Evolutionary conservation across 2,113 vertebrate species (phyloP).

Genomic region (Mirounga angustirostris): DNA sequence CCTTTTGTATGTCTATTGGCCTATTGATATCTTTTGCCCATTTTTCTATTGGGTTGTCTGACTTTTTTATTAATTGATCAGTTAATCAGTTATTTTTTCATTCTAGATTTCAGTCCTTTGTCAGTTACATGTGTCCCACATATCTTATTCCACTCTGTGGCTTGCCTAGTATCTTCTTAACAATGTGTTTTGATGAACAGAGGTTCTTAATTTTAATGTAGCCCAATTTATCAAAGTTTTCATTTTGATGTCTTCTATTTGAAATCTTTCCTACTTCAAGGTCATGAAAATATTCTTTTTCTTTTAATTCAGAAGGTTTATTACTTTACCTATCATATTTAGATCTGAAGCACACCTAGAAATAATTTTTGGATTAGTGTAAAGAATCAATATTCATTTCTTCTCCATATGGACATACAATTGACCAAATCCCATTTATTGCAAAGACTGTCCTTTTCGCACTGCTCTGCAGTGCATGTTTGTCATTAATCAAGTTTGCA

Average conservation of each 20-base stretch:
- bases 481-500: neutral
- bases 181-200: neutral
- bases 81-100: neutral
- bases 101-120: neutral
- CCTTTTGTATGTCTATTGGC: neutral
- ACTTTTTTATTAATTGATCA: neutral
- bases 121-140: neutral
- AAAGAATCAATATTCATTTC: constrained; percentile 9
- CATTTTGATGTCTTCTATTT: neutral
- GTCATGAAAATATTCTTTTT: neutral
- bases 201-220: constrained; percentile 18
- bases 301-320: neutral
- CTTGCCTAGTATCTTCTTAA: neutral
- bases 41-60: neutral
- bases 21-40: neutral
- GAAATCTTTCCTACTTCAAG: neutral
- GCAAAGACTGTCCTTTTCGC: neutral
- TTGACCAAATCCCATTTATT: neutral
- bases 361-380: neutral
- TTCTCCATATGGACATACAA: neutral
- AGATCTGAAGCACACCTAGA: neutral
- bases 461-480: too few relatives aligned
- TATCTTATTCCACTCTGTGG: neutral
- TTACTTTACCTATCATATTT: neutral
- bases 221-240: neutral